Base-by-base conservation (phyloP, 1,140 invertebrate genomes). In the Zophobas morio region DNA sequence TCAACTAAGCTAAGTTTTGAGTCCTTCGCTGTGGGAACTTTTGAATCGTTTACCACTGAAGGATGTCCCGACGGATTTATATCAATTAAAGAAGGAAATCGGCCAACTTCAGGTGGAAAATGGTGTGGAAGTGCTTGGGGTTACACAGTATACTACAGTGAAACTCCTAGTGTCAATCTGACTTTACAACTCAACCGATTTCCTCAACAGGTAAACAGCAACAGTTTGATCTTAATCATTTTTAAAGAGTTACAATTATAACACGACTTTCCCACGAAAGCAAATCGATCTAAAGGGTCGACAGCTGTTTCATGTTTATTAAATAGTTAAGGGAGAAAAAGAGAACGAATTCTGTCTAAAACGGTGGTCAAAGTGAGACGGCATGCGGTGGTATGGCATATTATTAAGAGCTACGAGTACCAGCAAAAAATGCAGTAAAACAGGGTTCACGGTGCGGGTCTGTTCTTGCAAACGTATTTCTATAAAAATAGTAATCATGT, bases 71-170 rank as follows among this genome's bases (percentile, higher is more conserved):
- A 95, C 82, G 94, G 94, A 20, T 92, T 92, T 87, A 94, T 96
- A 90, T 92, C 90, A 42, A 94, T 96, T 36, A 88, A 89, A 78
- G 94, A 96, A 86, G 88, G 89, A 36, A 92, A 91, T 81, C 88
- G 92, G 1, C 92, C 93, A 0, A 89, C 90, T 3, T 92, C 92
- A 6, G 92, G 91, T n/a, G 94, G 94, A 1, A 92, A 93, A 86
- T 96, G 94, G 94, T 95, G 94, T 83, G 94, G 94, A 20, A 93
- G 92, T 47, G 93, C 93, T 2, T 94, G 93, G 93, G 93, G 94
- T 35, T 94, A 94, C 86, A 94, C 93, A 0, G 93, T 95, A 36
- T 96, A 95, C 87, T 96, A 95, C 88, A 94, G 93, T 85, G 94
- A 96, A 86, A 94, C 93, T 33, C 87, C 90, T 74, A 94, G 92